Base-by-base conservation (phyloP, 2,888 invertebrate genomes). In the Caenorhabditis wallacei region DNA sequence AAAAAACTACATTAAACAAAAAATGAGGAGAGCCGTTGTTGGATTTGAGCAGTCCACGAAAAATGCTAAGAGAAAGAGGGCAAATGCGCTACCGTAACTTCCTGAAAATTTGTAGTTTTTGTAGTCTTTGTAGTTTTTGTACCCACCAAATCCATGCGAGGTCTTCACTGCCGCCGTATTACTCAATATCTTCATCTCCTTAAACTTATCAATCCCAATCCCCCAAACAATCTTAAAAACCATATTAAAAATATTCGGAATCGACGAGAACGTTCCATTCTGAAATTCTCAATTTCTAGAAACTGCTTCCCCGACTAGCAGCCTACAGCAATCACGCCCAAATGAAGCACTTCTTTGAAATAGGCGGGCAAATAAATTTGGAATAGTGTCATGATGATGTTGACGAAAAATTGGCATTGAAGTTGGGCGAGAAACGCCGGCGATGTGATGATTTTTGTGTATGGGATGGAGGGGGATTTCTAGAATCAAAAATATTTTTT, bases 321-420 rank as follows among this genome's bases (percentile, higher is more conserved):
- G 26, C 83, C 43, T 30, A 87, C 87, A 20, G 80, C 71, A 26
- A 87, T 80, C 11, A 87, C 84, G 16, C 84, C 84, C 20, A 87
- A 66, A 26, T 79, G 71, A 4, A 87, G 80, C 3, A 87, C 84
- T 35, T 90, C 89, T 57, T 88, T 88, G 64, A 89, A 80, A 66
- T 89, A 90, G 1, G 86, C 78, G 2, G 90, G 90, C 0, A 90
- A 64, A 63, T 87, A 90, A 20, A 83, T 80, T 71, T 85, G 85
- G 26, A 90, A 84, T 16, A 90, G 68, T 10, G 88, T 85, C 56
- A 82, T 74, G n/a, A 86, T 80, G n/a, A 86, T 64, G 66, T 89
- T 85, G 43, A 88, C 81, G 11, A 84, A 74, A 43, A 85, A 84
- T 22, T 85, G 84, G 20, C 82, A 85, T 30, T 84, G 82, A 5